These are phyloP conservation scores for Microcebus tavaratra DNA, from an alignment of 2,113 vertebrate species.

Conservation along the genomic window DNA sequence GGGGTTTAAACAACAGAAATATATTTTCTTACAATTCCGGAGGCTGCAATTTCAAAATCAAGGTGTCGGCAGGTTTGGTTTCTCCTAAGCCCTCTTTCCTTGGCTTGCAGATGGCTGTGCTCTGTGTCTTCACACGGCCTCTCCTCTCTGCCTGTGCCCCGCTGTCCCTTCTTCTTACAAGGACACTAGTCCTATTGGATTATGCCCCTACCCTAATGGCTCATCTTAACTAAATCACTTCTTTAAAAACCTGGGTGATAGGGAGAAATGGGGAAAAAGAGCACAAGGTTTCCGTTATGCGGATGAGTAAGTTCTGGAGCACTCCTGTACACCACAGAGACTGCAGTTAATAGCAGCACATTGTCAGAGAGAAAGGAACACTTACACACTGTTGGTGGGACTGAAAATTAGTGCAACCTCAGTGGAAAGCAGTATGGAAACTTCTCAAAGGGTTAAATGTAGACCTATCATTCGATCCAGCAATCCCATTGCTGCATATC, in stretches of 20 bases:
- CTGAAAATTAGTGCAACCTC: too few species aligned
- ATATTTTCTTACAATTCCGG: neutral
- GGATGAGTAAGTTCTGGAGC: neutral
- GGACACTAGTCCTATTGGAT: neutral
- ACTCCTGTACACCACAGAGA: neutral
- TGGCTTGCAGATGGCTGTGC: neutral
- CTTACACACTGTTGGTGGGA: too few species aligned
- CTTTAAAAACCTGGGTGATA: neutral
- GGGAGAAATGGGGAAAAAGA: neutral
- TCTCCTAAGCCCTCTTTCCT: neutral
- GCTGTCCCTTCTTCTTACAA: neutral
- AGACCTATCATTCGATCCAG: too few species aligned
- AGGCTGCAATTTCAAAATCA: neutral
- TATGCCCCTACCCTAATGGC: neutral
- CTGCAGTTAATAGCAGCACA: neutral
- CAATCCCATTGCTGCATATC: too few species aligned
- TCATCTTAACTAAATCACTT: neutral
- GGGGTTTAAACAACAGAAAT: neutral
- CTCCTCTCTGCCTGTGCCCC: neutral
- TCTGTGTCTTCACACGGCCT: neutral
- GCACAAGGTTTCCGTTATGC: neutral
- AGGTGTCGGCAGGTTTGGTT: neutral
- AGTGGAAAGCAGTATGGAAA: too few species aligned
- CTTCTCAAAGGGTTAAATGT: too few species aligned
- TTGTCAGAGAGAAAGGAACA: neutral